Evolutionary conservation across 2,888 invertebrate species (phyloP), one percentile per base, ranked within the genome.

Genomic region (Muschampia plurimacula): DNA sequence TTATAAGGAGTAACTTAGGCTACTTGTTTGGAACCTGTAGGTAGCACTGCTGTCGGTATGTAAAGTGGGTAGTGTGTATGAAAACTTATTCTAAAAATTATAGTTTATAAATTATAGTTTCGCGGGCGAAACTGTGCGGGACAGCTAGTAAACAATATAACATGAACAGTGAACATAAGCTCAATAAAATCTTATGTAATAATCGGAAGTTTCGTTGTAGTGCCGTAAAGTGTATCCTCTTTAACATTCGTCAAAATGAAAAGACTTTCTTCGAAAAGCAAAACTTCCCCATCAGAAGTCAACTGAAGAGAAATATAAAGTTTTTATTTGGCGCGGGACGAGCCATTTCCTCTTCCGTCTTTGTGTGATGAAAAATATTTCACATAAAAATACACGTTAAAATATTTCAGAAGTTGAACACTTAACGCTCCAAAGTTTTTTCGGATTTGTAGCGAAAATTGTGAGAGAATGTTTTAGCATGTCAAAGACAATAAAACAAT

Each of bases 281-380:
- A 55, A 57, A 57, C 57, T 57, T 57, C 12, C 10, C 57, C 57
- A 57, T 57, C 57, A 57, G 28, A 28, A 57, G 57, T 57, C 57
- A 28, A 57, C 57, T 12, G 57, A 28, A 55, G 22, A 57, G 22
- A 7, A 57, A 57, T 57, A 57, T 57, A 55, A 55, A 57, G 57
- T 57, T 57, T 57, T 57, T 57, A 57, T 57, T 57, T 57, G 57
- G 57, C 57, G 5, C 57, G 57, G 12, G 57, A 57, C 28, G 28
- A 57, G 28, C 22, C 57, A 28, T 57, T 57, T 57, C 57, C 57
- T 10, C 57, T 57, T 57, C 57, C 57, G 28, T 28, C 57, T 28
- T 57, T 57, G 57, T 55, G 55, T 12, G 55, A 22, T 57, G 28
- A 57, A 57, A 57, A 57, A 57, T 57, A 57, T 57, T 57, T 57